Evolutionary conservation across 2,888 invertebrate genomes (phyloP), one percentile per base, ranked within the genome.

Genomic region (Amphipoea lucens): DNA sequence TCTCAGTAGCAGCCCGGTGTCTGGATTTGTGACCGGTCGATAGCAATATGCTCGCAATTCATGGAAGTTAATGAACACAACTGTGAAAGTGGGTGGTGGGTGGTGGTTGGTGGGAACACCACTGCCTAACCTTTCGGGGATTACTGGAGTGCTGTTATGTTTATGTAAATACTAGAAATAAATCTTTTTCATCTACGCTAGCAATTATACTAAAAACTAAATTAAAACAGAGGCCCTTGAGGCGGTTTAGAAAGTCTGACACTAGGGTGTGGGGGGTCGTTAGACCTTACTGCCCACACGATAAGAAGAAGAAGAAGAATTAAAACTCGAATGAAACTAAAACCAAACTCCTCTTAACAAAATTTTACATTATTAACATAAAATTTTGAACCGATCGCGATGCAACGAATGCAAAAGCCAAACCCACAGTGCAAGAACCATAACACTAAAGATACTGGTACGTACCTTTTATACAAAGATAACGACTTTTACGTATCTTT

Each of bases 401-500:
- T 87, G 81, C 81, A 87, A 51, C 65, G 54, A 85, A 51, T 74
- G 81, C 68, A 87, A 78, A 74, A 63, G n/a, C 23, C n/a, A 57
- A 40, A 60, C 48, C 54, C 40, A 76, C 60, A 73, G 40, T 57
- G 88, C 88, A 86, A 86, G 76, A 73, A 74, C 75, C 83, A 87
- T 91, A 88, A 90, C 87, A 85, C 78, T 90, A 85, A 87, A 88
- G 88, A 89, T 88, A 90, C 71, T 40, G 29, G 6, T 68, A 66
- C 40, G n/a, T 75, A 70, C 48, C 76, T 76, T 84, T 87, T 74
- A 83, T 68, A 76, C 63, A 84, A 87, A 84, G 84, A 79, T 79
- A 84, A 85, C 60, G 48, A 29, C 54, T 72, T 74, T 67, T 14
- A 62, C n/a, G 51, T 84, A 79, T 74, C 60, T 74, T 83, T 83